phyloP scores from a whole-genome alignment of 2,797 vertebrate genomes.

The Erpetoichthys calabaricus region DNA sequence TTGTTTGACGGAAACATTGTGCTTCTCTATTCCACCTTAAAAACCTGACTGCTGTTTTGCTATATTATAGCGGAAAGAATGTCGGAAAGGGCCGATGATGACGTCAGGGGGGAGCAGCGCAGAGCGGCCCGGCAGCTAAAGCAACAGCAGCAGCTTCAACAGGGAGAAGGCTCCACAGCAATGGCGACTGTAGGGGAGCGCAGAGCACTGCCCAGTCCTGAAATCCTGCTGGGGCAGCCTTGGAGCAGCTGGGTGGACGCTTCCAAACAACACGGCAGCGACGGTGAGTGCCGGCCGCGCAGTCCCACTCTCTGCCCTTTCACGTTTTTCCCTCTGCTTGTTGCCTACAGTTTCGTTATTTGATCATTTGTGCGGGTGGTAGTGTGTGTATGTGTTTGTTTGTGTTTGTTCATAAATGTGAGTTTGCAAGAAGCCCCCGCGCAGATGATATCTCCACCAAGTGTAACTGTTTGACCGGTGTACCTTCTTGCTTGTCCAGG shows the following conservation, averaged over 20 bases:
- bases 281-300: constrained; percentile 62
- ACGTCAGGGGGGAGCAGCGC: constrained; percentile 95
- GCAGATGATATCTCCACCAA: constrained; percentile 35
- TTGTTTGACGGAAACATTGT: too few relatives aligned
- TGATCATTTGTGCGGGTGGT: too few relatives aligned
- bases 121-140: constrained; percentile 73
- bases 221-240: constrained; percentile 87
- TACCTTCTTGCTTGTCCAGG: constrained; percentile 51
- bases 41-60: constrained; percentile 61
- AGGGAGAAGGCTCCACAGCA: constrained; percentile 72
- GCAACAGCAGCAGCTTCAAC: constrained; percentile 43
- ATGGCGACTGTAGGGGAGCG: constrained; percentile 91
- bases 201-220: constrained; percentile 85
- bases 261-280: constrained; percentile 82
- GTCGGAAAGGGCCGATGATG: constrained; percentile 97
- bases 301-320: background rate
- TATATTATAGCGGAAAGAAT: constrained; percentile 98
- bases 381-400: too few relatives aligned
- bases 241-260: constrained; percentile 92
- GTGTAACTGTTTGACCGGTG: constrained; percentile 51
- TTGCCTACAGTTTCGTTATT: too few relatives aligned
- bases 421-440: background rate
- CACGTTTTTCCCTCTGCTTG: constrained; percentile 1
- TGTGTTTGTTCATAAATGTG: background rate
- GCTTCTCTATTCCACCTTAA: constrained; percentile 40